phyloP scores from a whole-genome alignment of 2,797 vertebrate species.

The Leptodactylus fallax region DNA sequence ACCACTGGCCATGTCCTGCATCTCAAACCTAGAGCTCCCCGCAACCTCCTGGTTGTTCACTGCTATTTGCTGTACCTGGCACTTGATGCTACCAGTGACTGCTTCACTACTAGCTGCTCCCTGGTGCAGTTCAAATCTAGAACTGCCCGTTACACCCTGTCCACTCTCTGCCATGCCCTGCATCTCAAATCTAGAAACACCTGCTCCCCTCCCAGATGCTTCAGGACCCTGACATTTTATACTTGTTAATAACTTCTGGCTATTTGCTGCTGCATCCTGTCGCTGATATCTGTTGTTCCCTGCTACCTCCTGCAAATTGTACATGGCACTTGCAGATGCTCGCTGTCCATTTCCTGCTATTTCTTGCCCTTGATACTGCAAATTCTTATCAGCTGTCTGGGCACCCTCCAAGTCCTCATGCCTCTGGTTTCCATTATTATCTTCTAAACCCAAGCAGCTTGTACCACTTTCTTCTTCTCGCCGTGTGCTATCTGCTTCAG shows the following conservation, averaged over 20 bases:
- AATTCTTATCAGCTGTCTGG: neutral
- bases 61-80: constrained; percentile 7
- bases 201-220: constrained; percentile 9
- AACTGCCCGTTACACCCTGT: constrained; percentile 55
- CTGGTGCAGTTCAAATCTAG: constrained; percentile 47
- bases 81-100: constrained; percentile 35
- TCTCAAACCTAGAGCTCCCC: constrained; percentile 48
- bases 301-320: constrained; percentile 20
- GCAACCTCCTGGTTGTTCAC: constrained; percentile 23
- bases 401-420: constrained; percentile 52
- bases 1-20: constrained; percentile 8
- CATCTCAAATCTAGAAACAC: constrained; percentile 18
- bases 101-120: constrained; percentile 27
- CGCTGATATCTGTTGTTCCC: constrained; percentile 38
- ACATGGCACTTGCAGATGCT: neutral
- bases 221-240: constrained; percentile 43
- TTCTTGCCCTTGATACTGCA: constrained; percentile 23
- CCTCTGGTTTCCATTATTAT: neutral
- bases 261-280: constrained; percentile 22
- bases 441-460: constrained; percentile 34
- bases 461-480: constrained; percentile 76
- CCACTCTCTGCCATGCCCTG: constrained; percentile 25
- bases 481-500: constrained; percentile 94
- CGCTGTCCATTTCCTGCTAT: constrained; percentile 13
- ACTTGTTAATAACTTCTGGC: constrained; percentile 33